Percentiles rank a stretch among this genome's conserved stretches.
Conservation (phyloP, 1,140 invertebrate species). For the Drosophila nigrodunni region DNA sequence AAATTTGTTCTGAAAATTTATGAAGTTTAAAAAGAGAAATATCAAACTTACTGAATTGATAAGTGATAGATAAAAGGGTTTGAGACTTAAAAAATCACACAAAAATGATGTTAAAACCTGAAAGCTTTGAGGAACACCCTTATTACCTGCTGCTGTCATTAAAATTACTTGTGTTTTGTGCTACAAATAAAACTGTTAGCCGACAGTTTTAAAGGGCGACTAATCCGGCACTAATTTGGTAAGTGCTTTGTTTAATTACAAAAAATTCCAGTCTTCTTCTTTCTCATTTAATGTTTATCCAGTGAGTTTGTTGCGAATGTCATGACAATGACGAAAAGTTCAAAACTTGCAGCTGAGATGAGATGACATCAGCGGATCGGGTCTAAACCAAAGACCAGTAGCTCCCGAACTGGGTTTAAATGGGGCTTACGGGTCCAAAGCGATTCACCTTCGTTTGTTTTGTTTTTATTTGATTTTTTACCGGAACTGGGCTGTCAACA, state of each 20-base stretch:
- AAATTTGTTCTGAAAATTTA: too few relatives aligned
- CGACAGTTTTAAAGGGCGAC: background rate
- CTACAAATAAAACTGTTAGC: background rate
- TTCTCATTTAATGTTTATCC: background rate
- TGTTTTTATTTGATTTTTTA: conserved; percentile 30
- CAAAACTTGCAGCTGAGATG: background rate
- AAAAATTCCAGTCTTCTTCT: background rate
- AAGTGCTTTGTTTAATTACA: conserved; percentile 27
- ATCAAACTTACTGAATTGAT: too few relatives aligned
- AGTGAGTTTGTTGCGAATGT: conserved; percentile 5
- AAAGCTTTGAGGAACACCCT: too few relatives aligned
- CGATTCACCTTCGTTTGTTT: conserved; percentile 45
- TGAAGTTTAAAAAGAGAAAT: too few relatives aligned
- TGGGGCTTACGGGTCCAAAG: conserved; percentile 9
- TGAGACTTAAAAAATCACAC: too few relatives aligned
- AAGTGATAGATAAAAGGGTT: too few relatives aligned
- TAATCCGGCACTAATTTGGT: background rate
- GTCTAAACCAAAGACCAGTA: conserved; percentile 40
- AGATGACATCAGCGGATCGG: conserved; percentile 43
- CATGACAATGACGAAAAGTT: conserved; percentile 29
- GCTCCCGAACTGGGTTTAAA: conserved; percentile 2
- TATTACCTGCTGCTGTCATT: too few relatives aligned
- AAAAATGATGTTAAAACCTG: too few relatives aligned
- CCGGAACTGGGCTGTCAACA: conserved; percentile 50
- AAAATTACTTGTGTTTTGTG: background rate